Evolutionary conservation across 2,113 vertebrate species (phyloP).

Genomic region (Nibea coibor): DNA sequence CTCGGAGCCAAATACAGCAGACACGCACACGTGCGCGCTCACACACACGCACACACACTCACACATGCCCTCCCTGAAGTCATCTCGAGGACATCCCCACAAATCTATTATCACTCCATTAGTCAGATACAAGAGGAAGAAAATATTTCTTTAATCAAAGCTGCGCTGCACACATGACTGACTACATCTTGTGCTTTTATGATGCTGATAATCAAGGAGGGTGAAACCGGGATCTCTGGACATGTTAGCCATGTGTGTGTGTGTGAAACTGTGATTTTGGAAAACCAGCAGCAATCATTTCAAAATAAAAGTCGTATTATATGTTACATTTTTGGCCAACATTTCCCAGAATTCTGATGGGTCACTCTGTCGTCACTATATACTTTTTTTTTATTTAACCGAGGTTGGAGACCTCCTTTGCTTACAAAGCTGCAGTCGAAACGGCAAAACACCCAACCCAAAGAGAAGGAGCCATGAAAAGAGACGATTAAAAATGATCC

Average conservation of each 20-base stretch:
- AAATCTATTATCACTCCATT: slow-evolving; percentile 61
- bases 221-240: slow-evolving; percentile 36
- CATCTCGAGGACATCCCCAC: slow-evolving; percentile 43
- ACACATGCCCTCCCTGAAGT: slow-evolving; percentile 41
- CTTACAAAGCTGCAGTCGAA: not conserved
- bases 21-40: not conserved
- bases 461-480: not conserved
- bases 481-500: not conserved
- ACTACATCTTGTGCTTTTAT: slow-evolving; percentile 68
- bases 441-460: not conserved
- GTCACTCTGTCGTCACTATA: not conserved
- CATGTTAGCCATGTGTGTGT: slow-evolving; percentile 52
- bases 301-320: not conserved
- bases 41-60: not conserved
- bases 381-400: not conserved
- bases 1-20: not conserved
- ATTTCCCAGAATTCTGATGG: not conserved
- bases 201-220: slow-evolving; percentile 64
- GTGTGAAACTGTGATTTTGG: not conserved
- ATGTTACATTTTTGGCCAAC: not conserved
- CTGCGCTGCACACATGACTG: slow-evolving; percentile 72
- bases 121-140: slow-evolving; percentile 58
- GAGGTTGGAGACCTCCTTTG: not conserved
- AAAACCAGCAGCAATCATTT: not conserved
- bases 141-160: slow-evolving; percentile 79